Base-by-base conservation (phyloP, 2,113 vertebrate species). In the Hippocampus comes region DNA sequence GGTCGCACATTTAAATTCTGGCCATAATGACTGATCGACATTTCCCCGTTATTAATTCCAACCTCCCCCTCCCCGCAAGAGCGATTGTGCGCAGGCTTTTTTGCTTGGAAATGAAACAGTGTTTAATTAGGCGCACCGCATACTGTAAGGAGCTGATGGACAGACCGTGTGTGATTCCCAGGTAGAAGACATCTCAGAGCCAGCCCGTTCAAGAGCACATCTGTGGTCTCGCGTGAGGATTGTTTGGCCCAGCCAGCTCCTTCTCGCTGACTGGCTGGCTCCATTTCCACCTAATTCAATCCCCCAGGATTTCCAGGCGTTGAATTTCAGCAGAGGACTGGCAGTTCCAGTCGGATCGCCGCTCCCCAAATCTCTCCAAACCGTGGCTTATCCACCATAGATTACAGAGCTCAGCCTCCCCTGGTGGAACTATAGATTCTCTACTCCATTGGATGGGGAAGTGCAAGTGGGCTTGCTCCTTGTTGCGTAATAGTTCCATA, bases 211-310 rank as follows among this genome's bases (percentile, higher is more conserved):
- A 80, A 55, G 41, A 84, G 71, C 77, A 75, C 79, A 75, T 63
- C 64, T 71, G 48, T 69, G 76, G 76, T 63, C 78, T 73, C 73
- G 59, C 68, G 79, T 81, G 82, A 76, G 76, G 73, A 74, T 59
- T 63, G 81, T 73, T 71, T 81, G 78, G 88, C 78, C 78, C 77
- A 83, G 84, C 84, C 82, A 84, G 78, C 79, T 74, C 74, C 84
- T 82, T 86, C 81, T 87, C 86, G 72, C 76, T 85, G 85, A 87
- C 85, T 85, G 85, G 86, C 84, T 87, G 87, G 87, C 86, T 89
- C 84, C 70, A 77, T 81, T 90, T 82, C 84, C 79, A 78, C 76
- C 84, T 91, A 90, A 92, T 91, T 88, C 89, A 84, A 89, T 91
- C 91, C 89, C 87, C 59, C 75, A 79, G 86, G 90, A 90, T 87